Evolutionary conservation across 1,140 invertebrate species (phyloP).

Genomic region (Aphelinus atriplicis): DNA sequence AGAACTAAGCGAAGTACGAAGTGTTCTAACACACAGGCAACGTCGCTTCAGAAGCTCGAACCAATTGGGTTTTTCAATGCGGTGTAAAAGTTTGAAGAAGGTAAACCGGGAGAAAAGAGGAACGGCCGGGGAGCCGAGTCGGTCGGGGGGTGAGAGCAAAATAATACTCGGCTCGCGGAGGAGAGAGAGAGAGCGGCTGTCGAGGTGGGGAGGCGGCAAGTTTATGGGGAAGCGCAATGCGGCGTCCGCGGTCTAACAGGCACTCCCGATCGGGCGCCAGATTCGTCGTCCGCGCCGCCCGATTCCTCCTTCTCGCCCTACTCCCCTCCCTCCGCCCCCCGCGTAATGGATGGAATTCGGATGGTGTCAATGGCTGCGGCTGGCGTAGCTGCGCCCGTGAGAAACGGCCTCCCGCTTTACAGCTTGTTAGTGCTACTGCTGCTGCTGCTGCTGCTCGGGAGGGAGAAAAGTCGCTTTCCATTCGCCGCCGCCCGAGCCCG

Average conservation of each 20-base stretch:
- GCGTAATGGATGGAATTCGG: conserved; percentile 24
- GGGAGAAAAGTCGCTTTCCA: conserved; percentile 23
- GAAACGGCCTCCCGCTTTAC: conserved; percentile 4
- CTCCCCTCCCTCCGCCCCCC: no score
- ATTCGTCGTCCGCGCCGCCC: not conserved
- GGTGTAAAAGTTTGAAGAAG: no score
- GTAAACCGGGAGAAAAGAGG: no score
- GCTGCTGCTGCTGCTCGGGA: no score
- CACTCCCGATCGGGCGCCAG: not conserved
- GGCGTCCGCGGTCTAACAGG: conserved; percentile 19
- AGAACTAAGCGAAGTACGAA: no score
- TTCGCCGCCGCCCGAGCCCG: not conserved
- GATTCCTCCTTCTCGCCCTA: no score
- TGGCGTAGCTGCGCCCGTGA: not conserved
- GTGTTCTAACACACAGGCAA: no score
- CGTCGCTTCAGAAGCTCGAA: no score
- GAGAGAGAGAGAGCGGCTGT: not conserved
- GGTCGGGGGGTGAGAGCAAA: not conserved
- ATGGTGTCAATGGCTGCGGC: conserved; percentile 15
- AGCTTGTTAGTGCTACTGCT: conserved; percentile 18
- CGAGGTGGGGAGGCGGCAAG: conserved; percentile 32
- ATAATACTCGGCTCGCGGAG: not conserved
- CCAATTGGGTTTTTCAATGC: no score
- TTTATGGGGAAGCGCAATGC: conserved; percentile 49
- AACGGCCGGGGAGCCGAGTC: not conserved